These are phyloP conservation scores for Regulus satrapa DNA, from an alignment of 2,113 vertebrate species.

Conservation along the genomic window DNA sequence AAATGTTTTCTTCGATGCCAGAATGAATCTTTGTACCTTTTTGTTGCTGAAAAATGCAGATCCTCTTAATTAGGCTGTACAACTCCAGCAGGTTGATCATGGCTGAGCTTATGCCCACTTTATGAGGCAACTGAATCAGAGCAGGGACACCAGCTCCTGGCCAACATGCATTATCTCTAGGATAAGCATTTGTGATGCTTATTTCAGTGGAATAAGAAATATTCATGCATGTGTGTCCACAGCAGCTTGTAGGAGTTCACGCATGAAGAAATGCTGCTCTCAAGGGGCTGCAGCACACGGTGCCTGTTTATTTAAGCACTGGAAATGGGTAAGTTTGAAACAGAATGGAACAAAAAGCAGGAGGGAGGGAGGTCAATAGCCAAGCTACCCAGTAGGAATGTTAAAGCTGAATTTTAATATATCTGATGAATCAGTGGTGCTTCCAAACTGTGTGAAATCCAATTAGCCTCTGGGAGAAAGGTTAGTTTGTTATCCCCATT, in stretches of 20 bases:
- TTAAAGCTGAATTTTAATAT: conserved; percentile 32
- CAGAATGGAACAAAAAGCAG: neutral
- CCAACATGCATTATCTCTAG: neutral
- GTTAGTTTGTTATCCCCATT: conserved; percentile 40
- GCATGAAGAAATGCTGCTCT: neutral
- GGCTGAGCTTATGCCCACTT: neutral
- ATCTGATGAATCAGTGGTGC: conserved; percentile 26
- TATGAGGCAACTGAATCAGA: neutral
- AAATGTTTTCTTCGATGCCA: neutral
- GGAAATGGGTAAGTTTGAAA: neutral
- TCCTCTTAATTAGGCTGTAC: neutral
- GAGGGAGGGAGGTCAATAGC: neutral
- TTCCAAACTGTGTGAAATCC: conserved; percentile 61
- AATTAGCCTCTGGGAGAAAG: conserved; percentile 59
- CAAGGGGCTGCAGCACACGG: neutral
- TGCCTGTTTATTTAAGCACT: neutral
- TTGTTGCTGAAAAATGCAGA: neutral
- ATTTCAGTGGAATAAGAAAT: neutral
- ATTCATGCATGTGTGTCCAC: neutral
- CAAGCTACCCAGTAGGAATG: conserved; percentile 6
- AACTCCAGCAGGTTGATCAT: neutral
- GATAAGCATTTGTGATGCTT: neutral
- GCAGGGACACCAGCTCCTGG: neutral
- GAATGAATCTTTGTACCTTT: neutral
- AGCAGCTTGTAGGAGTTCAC: neutral